A percentile compares a stretch with the other conserved stretches of the same genome.
Conservation (phyloP, 1,140 invertebrate species). For the Eumeta japonica region DNA sequence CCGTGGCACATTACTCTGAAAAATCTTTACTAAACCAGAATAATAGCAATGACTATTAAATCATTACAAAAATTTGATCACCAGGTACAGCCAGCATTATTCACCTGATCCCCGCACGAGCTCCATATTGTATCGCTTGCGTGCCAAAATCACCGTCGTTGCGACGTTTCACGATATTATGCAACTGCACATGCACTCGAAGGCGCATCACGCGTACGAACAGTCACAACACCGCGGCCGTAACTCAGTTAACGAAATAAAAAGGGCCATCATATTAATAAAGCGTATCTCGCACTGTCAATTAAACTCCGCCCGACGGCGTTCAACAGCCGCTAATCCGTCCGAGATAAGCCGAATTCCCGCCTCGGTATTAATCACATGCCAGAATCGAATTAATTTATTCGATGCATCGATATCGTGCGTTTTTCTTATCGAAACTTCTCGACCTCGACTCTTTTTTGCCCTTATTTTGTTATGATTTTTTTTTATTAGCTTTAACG, state of each 20-base stretch:
- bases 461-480: too few species aligned
- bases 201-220: background rate
- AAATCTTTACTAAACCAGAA: too few species aligned
- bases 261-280: slow-evolving; percentile 31
- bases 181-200: background rate
- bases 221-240: background rate
- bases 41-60: too few species aligned
- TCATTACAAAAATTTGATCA: too few species aligned
- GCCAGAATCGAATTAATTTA: slow-evolving; percentile 31
- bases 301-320: slow-evolving; percentile 25
- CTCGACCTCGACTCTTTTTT: too few species aligned
- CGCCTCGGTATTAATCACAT: slow-evolving; percentile 30
- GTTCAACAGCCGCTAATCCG: slow-evolving; percentile 21
- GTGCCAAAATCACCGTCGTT: slow-evolving; percentile 54
- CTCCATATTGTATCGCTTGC: slow-evolving; percentile 14
- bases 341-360: slow-evolving; percentile 20
- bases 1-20: too few species aligned
- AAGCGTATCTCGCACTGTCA: slow-evolving; percentile 28
- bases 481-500: too few species aligned
- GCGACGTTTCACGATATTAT: slow-evolving; percentile 27
- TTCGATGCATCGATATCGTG: slow-evolving; percentile 25
- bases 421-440: too few species aligned
- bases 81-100: slow-evolving; percentile 56
- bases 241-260: slow-evolving; percentile 17
- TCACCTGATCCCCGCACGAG: slow-evolving; percentile 40